A percentile compares a stretch with the other conserved stretches of the same genome.
phyloP scores from a whole-genome alignment of 2,888 invertebrate species.

The Protophormia terraenovae region DNA sequence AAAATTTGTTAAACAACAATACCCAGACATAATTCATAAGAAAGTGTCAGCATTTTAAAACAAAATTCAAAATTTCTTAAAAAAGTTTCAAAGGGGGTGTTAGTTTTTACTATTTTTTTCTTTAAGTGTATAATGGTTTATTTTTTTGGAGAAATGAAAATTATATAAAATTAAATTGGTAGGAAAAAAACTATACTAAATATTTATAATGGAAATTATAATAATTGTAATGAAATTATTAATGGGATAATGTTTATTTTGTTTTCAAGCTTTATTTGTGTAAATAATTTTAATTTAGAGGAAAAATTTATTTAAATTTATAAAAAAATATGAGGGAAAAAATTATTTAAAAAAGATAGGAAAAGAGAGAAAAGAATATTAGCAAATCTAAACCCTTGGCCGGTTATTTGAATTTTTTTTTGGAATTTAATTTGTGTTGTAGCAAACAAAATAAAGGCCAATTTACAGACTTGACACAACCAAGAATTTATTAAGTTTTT shows the following conservation, averaged over 20 bases:
- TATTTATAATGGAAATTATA: slow-evolving; percentile 2
- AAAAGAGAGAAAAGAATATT: slow-evolving; percentile 30
- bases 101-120: background rate
- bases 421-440: background rate
- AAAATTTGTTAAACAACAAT: slow-evolving; percentile 69
- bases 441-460: background rate
- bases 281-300: background rate
- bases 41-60: slow-evolving; percentile 56
- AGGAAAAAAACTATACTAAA: background rate
- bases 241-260: slow-evolving; percentile 9
- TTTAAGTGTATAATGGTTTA: background rate
- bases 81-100: background rate
- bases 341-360: slow-evolving; percentile 37
- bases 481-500: slow-evolving; percentile 61
- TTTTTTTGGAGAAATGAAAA: background rate
- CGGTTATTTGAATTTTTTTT: slow-evolving; percentile 63
- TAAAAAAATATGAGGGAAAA: slow-evolving; percentile 10
- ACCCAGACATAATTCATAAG: background rate
- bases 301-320: background rate
- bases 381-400: slow-evolving; percentile 70
- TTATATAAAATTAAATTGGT: background rate
- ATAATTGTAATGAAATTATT: slow-evolving; percentile 23
- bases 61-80: slow-evolving; percentile 74
- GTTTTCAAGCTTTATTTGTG: slow-evolving; percentile 22
- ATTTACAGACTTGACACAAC: slow-evolving; percentile 3